Conservation (phyloP, 2,797 vertebrate species). For the Corythornis leucogaster region DNA sequence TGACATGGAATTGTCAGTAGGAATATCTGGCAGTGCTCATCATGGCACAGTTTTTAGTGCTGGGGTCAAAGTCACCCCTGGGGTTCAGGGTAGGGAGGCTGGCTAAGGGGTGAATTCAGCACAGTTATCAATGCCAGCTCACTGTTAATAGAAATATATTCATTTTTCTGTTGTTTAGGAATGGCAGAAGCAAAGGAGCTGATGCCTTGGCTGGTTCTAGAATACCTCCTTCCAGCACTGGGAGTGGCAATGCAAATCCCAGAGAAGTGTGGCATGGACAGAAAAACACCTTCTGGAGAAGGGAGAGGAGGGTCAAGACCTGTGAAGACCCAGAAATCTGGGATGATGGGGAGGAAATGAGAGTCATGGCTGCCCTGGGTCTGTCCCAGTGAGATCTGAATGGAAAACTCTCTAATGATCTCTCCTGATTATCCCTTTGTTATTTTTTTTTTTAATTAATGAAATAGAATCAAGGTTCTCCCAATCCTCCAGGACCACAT, state of each 20-base stretch:
- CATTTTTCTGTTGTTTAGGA: neutral
- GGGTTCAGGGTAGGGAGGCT: neutral
- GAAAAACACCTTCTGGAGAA: neutral
- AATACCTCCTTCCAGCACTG: neutral
- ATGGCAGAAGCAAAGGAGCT: neutral
- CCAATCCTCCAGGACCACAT: no score
- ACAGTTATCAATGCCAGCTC: no score
- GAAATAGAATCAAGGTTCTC: neutral
- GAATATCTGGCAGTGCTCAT: neutral
- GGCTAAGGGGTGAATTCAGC: neutral
- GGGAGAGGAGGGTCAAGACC: neutral
- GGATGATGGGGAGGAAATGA: neutral
- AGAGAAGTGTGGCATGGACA: neutral
- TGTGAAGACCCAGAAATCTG: neutral
- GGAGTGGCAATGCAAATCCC: neutral
- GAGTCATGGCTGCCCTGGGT: fast-evolving
- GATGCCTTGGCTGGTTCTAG: neutral
- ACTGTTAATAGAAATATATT: no score
- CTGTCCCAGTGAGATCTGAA: neutral
- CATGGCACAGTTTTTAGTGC: neutral
- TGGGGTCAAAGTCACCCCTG: neutral
- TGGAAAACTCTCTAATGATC: neutral
- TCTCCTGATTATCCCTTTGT: neutral
- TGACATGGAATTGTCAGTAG: neutral
- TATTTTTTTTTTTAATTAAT: neutral